These are phyloP conservation scores for Cylloceria caligata DNA, from an alignment of 2,888 invertebrate genomes.

Conservation along the genomic window DNA sequence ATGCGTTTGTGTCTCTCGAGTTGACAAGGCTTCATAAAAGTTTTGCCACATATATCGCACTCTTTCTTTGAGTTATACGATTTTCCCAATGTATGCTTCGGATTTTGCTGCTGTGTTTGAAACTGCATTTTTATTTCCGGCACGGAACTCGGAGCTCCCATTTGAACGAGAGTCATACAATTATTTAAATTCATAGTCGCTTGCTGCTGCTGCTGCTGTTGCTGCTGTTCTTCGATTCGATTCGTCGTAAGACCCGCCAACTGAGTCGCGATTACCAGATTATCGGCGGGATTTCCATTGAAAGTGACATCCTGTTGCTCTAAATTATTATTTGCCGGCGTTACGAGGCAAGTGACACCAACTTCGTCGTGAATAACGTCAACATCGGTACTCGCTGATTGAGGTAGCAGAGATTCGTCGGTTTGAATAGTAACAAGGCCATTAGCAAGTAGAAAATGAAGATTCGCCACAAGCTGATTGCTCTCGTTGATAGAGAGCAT, in stretches of 20 bases:
- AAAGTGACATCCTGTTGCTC: constrained; percentile 34
- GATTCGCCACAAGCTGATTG: constrained; percentile 79
- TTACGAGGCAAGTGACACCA: constrained; percentile 48
- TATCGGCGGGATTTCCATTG: constrained; percentile 52
- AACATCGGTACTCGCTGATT: constrained; percentile 45
- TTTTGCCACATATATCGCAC: constrained; percentile 85
- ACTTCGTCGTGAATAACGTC: constrained; percentile 76
- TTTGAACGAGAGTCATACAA: constrained; percentile 65
- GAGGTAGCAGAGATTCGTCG: constrained; percentile 82
- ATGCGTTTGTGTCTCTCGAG: constrained; percentile 86
- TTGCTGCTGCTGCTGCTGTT: constrained; percentile 35
- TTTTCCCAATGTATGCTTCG: constrained; percentile 42
- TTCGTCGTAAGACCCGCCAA: constrained; percentile 37
- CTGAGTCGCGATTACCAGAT: constrained; percentile 65
- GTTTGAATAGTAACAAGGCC: constrained; percentile 84
- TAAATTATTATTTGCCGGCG: constrained; percentile 26
- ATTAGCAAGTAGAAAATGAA: constrained; percentile 79
- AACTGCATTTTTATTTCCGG: constrained; percentile 28
- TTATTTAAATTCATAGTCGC: constrained; percentile 60
- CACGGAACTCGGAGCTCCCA: constrained; percentile 42
- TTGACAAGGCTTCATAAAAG: constrained; percentile 86
- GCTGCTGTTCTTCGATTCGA: constrained; percentile 29
- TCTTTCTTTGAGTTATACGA: constrained; percentile 71
- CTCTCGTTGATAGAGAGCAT: constrained; percentile 77
- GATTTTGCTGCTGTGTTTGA: constrained; percentile 26